These are phyloP conservation scores for Nomada fabriciana DNA, from an alignment of 2,888 invertebrate genomes.

Conservation along the genomic window DNA sequence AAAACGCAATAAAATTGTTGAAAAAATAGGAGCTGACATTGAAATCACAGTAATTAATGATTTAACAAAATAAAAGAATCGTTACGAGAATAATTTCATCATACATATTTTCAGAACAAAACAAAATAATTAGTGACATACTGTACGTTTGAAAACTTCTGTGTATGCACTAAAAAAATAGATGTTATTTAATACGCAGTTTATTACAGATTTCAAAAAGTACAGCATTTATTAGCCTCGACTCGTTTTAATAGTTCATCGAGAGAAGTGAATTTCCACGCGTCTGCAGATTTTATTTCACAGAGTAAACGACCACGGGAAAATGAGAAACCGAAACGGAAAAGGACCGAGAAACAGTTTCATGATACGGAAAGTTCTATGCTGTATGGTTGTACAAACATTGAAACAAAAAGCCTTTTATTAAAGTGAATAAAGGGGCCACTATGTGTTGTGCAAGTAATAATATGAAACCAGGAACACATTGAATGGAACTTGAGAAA, in stretches of 20 bases:
- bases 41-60: too few relatives aligned
- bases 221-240: neutral
- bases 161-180: too few relatives aligned
- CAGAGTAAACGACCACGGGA: constrained; percentile 27
- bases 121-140: too few relatives aligned
- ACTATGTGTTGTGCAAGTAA: neutral
- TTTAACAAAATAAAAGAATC: too few relatives aligned
- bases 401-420: constrained; percentile 64
- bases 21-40: too few relatives aligned
- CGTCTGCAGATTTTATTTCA: constrained; percentile 13
- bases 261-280: neutral
- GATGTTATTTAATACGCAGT: too few relatives aligned
- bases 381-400: constrained; percentile 40
- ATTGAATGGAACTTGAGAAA: neutral
- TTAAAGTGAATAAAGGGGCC: constrained; percentile 62
- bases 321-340: constrained; percentile 33
- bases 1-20: too few relatives aligned
- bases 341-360: constrained; percentile 33
- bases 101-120: too few relatives aligned
- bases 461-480: constrained; percentile 4
- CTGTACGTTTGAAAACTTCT: too few relatives aligned
- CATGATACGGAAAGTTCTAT: constrained; percentile 27
- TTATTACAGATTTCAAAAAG: too few relatives aligned
- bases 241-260: constrained; percentile 21
- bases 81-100: too few relatives aligned